These are phyloP conservation scores for Leptodactylus fuscus DNA, from an alignment of 2,113 vertebrate species.

Conservation along the genomic window DNA sequence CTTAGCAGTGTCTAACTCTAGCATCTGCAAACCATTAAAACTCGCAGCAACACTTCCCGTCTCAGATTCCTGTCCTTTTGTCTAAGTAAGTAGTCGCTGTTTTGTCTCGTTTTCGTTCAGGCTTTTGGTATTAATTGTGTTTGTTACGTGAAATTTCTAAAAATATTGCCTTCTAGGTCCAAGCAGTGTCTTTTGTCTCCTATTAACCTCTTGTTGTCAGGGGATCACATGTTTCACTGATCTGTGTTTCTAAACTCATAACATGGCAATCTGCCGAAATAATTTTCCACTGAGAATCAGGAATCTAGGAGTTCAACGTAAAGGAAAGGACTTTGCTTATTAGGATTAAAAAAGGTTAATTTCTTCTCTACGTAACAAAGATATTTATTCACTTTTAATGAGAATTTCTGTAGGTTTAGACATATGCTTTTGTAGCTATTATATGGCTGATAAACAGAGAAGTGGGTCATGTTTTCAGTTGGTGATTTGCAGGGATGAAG, in stretches of 20 bases:
- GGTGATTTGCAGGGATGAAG: not conserved
- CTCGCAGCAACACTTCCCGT: conserved; percentile 40
- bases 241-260: not conserved
- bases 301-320: not conserved
- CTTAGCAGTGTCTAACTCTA: conserved; percentile 22
- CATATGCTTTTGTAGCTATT: too few species aligned
- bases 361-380: not conserved
- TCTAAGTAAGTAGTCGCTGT: conserved; percentile 34
- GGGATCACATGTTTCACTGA: not conserved
- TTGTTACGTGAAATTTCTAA: not conserved
- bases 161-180: not conserved
- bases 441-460: not conserved
- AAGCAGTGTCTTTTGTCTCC: not conserved
- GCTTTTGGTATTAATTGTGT: conserved; percentile 17
- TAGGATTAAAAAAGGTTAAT: not conserved
- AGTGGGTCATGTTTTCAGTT: not conserved
- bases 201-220: not conserved
- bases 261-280: conserved; percentile 26
- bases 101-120: conserved; percentile 21
- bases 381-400: not conserved
- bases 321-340: not conserved
- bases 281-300: not conserved
- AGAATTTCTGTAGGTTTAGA: not conserved
- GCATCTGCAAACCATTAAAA: conserved; percentile 48
- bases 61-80: conserved; percentile 42